A percentile compares a stretch with the other conserved stretches of the same genome.
These are phyloP conservation scores for Haemorhous mexicanus DNA, from an alignment of 2,113 vertebrate genomes.

Conservation along the genomic window DNA sequence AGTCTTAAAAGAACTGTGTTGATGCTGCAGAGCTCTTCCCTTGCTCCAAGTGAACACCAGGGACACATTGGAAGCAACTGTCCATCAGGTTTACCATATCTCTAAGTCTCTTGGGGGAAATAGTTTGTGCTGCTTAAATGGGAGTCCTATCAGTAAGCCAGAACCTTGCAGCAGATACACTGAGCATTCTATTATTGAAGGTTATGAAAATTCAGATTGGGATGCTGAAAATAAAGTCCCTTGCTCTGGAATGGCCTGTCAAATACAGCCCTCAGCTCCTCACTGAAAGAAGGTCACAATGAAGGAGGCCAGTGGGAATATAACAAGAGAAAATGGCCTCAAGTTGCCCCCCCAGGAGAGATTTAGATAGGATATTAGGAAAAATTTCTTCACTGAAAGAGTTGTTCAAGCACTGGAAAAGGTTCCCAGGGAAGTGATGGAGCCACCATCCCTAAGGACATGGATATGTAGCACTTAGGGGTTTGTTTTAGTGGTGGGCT, in stretches of 20 bases:
- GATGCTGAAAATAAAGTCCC: not conserved
- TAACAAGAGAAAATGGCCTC: not conserved
- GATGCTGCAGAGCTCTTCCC: not conserved
- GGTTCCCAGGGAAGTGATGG: not conserved
- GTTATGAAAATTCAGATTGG: not conserved
- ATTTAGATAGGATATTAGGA: not conserved
- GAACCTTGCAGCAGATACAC: not conserved
- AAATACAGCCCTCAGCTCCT: not conserved
- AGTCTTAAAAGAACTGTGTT: not conserved
- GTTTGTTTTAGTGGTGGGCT: not conserved
- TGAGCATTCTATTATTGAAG: not conserved
- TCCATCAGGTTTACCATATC: not conserved
- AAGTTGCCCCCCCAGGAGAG: not conserved
- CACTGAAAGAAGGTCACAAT: not conserved
- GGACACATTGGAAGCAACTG: not conserved
- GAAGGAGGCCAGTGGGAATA: not conserved
- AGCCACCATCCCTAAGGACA: not conserved
- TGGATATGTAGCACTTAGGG: not conserved
- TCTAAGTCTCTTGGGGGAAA: not conserved
- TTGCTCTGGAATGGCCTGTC: not conserved
- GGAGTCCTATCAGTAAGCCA: not conserved
- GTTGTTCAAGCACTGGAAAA: not conserved
- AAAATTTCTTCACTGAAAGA: not conserved
- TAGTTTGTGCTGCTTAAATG: not conserved
- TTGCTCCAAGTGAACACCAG: not conserved